phyloP scores from a whole-genome alignment of 1,140 invertebrate species.

The Araneus ventricosus region DNA sequence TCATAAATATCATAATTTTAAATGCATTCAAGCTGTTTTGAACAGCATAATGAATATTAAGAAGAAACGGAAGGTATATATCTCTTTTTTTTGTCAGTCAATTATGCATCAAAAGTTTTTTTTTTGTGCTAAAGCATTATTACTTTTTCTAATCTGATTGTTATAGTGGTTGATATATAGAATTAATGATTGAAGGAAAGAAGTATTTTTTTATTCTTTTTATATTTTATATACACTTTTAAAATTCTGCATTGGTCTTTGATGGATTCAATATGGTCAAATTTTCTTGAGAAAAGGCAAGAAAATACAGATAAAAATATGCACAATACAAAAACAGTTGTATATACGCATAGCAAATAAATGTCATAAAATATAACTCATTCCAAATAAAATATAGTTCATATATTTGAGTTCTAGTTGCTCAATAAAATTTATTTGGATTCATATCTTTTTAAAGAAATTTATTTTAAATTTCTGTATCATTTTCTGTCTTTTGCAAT shows the following conservation, averaged over 20 bases:
- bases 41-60: no score
- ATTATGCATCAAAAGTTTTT: no score
- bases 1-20: no score
- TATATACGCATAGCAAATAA: not conserved
- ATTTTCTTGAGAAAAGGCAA: conserved; percentile 39
- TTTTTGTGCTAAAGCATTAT: no score
- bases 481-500: not conserved
- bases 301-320: conserved; percentile 30
- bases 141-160: no score
- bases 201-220: not conserved
- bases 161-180: not conserved
- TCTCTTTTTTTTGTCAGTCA: no score
- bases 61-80: no score
- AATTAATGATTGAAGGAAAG: not conserved
- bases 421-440: not conserved
- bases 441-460: not conserved
- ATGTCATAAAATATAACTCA: not conserved
- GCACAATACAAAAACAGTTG: not conserved
- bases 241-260: not conserved
- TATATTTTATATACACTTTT: conserved; percentile 8
- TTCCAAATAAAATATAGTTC: not conserved
- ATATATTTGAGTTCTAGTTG: not conserved
- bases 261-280: not conserved
- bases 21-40: no score
- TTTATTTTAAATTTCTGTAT: no score